Conservation (phyloP, 1,140 invertebrate genomes). For the Habropoda laboriosa region DNA sequence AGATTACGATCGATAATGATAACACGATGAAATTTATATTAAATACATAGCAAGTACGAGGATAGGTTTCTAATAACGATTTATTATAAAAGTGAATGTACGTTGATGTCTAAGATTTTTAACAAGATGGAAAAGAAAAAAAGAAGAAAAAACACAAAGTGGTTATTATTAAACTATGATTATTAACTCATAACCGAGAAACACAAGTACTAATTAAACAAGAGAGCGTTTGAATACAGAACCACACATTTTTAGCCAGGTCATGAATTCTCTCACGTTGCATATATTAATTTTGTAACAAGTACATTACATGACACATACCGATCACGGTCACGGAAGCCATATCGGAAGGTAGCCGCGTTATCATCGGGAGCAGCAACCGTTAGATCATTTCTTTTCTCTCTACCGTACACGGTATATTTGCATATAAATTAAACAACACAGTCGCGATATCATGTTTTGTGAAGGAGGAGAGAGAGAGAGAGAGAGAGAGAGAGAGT, state of each 20-base stretch:
- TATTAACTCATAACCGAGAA: conserved; percentile 71
- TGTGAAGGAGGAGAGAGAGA: background rate
- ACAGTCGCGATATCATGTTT: background rate
- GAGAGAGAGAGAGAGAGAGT: too few relatives aligned
- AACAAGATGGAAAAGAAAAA: conserved; percentile 63
- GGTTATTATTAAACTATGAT: conserved; percentile 74
- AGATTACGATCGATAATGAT: conserved; percentile 62
- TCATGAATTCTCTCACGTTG: conserved; percentile 73
- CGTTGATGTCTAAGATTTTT: conserved; percentile 81
- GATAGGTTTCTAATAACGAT: conserved; percentile 79
- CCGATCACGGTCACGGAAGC: conserved; percentile 54
- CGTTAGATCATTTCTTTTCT: background rate
- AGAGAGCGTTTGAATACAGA: conserved; percentile 63
- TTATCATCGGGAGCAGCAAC: background rate
- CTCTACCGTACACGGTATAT: background rate
- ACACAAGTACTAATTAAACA: conserved; percentile 70
- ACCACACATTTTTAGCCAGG: conserved; percentile 69
- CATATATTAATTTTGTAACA: conserved; percentile 72
- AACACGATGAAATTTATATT: conserved; percentile 76
- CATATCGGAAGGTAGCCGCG: conserved; percentile 39
- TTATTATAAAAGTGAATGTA: conserved; percentile 80
- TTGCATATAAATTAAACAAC: background rate
- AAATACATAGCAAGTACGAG: conserved; percentile 76
- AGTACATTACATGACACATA: conserved; percentile 65
- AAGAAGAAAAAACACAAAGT: conserved; percentile 57